A percentile compares a stretch with the other conserved stretches of the same genome.
Evolutionary conservation across 2,888 invertebrate species (phyloP).

Genomic region (Monoplex corrugatus): DNA sequence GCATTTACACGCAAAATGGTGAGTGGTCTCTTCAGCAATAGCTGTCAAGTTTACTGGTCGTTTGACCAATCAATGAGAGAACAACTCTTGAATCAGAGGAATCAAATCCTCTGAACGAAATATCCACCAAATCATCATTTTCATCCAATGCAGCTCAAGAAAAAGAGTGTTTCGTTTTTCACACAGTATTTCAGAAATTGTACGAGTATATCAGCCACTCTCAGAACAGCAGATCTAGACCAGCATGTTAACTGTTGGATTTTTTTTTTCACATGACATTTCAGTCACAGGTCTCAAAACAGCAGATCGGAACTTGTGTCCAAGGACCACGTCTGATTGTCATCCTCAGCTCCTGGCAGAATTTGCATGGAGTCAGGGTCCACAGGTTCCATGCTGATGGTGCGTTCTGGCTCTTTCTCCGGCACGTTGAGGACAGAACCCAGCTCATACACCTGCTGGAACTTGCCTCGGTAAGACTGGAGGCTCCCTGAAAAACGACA

Average conservation of each 20-base stretch:
- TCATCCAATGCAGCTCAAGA: too few relatives aligned
- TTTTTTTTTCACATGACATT: too few relatives aligned
- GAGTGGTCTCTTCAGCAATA: background rate
- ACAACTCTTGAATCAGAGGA: background rate
- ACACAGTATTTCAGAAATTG: too few relatives aligned
- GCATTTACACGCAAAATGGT: background rate
- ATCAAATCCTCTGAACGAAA: background rate
- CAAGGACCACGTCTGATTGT: slow-evolving; percentile 67
- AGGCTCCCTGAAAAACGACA: slow-evolving; percentile 61
- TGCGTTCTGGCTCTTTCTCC: slow-evolving; percentile 43
- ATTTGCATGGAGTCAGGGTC: slow-evolving; percentile 61
- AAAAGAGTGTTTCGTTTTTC: too few relatives aligned
- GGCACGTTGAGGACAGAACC: slow-evolving; percentile 54
- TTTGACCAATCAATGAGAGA: too few relatives aligned
- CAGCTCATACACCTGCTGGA: slow-evolving; percentile 71
- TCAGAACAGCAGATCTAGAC: too few relatives aligned
- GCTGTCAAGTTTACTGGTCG: too few relatives aligned
- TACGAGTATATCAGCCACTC: too few relatives aligned
- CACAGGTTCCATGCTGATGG: slow-evolving; percentile 59
- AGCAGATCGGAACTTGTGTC: slow-evolving; percentile 71
- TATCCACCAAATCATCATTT: background rate
- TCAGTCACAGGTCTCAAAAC: slow-evolving; percentile 66
- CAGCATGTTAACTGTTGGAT: too few relatives aligned
- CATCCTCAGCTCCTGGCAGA: slow-evolving; percentile 69
- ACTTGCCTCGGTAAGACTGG: slow-evolving; percentile 71